Evolutionary conservation across 2,797 vertebrate species (phyloP).

Genomic region (Carapus acus): DNA sequence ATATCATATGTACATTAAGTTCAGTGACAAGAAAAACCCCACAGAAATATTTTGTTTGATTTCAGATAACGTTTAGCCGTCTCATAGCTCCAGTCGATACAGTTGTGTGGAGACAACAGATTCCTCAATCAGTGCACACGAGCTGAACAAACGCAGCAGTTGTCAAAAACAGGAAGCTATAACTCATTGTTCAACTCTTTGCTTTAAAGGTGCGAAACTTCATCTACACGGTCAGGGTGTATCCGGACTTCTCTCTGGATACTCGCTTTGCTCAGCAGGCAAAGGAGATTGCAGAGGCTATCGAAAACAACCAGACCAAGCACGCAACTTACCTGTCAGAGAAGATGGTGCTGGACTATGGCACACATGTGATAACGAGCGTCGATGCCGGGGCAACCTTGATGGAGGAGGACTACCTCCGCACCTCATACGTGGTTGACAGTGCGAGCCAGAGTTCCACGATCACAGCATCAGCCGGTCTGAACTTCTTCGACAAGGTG

Average conservation of each 20-base stretch:
- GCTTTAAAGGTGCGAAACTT: slow-evolving; percentile 75
- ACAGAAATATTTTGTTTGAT: background rate
- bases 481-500: slow-evolving; percentile 74
- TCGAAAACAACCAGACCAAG: slow-evolving; percentile 86
- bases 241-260: slow-evolving; percentile 74
- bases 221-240: slow-evolving; percentile 77
- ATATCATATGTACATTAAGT: too few relatives aligned
- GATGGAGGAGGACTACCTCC: slow-evolving; percentile 83
- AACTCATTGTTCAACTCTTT: background rate
- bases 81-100: background rate
- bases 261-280: slow-evolving; percentile 72
- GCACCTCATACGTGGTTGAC: slow-evolving; percentile 72
- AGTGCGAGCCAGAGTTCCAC: slow-evolving; percentile 36
- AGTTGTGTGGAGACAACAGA: background rate
- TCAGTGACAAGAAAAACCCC: background rate
- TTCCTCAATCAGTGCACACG: too few relatives aligned
- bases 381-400: slow-evolving; percentile 80
- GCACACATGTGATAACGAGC: slow-evolving; percentile 81
- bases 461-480: slow-evolving; percentile 65
- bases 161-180: background rate
- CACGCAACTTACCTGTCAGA: slow-evolving; percentile 80
- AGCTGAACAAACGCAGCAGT: background rate
- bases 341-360: slow-evolving; percentile 81
- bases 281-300: slow-evolving; percentile 72
- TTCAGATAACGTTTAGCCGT: background rate